These are phyloP conservation scores for Calyptomena viridis DNA, from an alignment of 2,113 vertebrate genomes.

Conservation along the genomic window DNA sequence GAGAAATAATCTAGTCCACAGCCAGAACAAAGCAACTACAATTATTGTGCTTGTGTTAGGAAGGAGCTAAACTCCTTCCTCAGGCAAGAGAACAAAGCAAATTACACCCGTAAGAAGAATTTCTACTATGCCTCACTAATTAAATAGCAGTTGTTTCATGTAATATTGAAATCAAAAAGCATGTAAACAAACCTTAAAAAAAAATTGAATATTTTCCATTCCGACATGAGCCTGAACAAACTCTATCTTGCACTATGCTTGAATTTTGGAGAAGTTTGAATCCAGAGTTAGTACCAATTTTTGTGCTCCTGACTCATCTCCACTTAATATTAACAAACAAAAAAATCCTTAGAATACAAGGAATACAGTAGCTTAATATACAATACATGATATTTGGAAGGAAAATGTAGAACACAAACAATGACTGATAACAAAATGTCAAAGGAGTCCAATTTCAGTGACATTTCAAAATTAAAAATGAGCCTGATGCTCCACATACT, in stretches of 20 bases:
- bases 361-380: neutral
- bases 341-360: neutral
- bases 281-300: neutral
- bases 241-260: neutral
- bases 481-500: neutral
- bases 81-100: constrained; percentile 55
- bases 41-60: neutral
- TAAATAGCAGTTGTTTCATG: constrained; percentile 35
- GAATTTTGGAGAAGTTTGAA: neutral
- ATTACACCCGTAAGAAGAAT: constrained; percentile 55
- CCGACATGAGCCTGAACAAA: constrained; percentile 29
- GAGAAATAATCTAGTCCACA: neutral
- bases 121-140: constrained; percentile 41
- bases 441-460: neutral
- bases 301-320: neutral
- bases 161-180: constrained; percentile 42
- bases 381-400: neutral
- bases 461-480: neutral
- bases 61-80: constrained; percentile 44
- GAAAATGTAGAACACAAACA: neutral
- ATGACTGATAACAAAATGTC: neutral
- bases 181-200: constrained; percentile 44
- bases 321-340: neutral
- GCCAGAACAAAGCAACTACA: constrained; percentile 1
- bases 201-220: constrained; percentile 24